Conservation (phyloP, 2,797 vertebrate species). For the Xerus rutilus region DNA sequence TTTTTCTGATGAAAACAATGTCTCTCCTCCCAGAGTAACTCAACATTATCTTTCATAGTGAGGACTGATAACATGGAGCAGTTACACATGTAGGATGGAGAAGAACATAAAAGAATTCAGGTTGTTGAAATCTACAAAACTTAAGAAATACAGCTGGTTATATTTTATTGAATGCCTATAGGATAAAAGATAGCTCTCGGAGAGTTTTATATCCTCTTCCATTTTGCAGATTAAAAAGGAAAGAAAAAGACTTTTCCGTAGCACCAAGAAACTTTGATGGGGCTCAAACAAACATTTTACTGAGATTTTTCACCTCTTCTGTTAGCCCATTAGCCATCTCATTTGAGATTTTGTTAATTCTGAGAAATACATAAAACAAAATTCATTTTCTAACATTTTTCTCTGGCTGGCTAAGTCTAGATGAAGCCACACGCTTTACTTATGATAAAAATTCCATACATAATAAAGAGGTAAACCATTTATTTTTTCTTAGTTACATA, state of each 20-base stretch:
- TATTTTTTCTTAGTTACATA: not conserved
- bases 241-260: not conserved
- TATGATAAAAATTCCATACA: not conserved
- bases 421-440: not conserved
- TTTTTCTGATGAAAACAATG: constrained; percentile 83
- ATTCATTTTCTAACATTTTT: constrained; percentile 12
- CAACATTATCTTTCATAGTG: constrained; percentile 72
- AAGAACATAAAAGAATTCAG: constrained; percentile 53
- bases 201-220: not conserved
- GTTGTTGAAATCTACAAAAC: not conserved
- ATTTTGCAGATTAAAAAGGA: constrained; percentile 23
- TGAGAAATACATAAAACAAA: constrained; percentile 42
- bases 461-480: not conserved
- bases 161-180: not conserved
- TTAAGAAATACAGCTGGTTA: constrained; percentile 47
- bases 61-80: constrained; percentile 68
- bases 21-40: constrained; percentile 79
- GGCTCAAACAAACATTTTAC: not conserved
- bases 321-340: not conserved
- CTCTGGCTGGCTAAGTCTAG: not conserved
- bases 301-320: not conserved
- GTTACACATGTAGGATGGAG: not conserved
- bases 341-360: not conserved
- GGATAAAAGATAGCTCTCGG: not conserved
- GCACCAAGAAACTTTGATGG: not conserved